Evolutionary conservation across 2,113 vertebrate genomes (phyloP).

Genomic region (Nyctereutes procyonoides): DNA sequence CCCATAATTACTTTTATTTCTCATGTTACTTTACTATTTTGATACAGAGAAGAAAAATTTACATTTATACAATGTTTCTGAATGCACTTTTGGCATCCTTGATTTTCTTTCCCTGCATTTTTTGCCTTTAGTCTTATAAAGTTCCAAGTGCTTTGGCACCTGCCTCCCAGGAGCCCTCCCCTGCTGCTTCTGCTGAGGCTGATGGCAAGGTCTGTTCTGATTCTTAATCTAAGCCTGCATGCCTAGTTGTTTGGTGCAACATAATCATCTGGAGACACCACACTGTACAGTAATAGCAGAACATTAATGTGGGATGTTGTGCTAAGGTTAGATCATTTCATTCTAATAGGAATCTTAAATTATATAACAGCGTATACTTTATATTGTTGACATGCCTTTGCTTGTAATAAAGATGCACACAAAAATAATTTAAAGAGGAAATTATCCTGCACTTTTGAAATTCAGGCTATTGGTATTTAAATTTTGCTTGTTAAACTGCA

Average conservation of each 20-base stretch:
- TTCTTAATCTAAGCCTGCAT: slow-evolving; percentile 88
- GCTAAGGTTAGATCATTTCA: slow-evolving; percentile 29
- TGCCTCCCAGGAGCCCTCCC: slow-evolving; percentile 90
- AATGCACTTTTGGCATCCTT: slow-evolving; percentile 77
- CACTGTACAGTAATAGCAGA: neutral
- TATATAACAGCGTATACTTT: neutral
- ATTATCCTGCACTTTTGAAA: slow-evolving; percentile 59
- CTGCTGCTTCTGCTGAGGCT: slow-evolving; percentile 90
- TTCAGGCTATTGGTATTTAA: slow-evolving; percentile 70
- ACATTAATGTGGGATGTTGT: slow-evolving; percentile 23
- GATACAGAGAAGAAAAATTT: slow-evolving; percentile 46
- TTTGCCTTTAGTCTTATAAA: slow-evolving; percentile 93
- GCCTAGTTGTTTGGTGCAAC: slow-evolving; percentile 77
- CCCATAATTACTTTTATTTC: slow-evolving; percentile 48
- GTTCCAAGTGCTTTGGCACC: slow-evolving; percentile 92
- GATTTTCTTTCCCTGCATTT: slow-evolving; percentile 80
- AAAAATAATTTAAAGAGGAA: slow-evolving; percentile 72
- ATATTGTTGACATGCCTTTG: slow-evolving; percentile 47
- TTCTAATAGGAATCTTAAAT: neutral
- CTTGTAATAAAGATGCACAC: slow-evolving; percentile 62
- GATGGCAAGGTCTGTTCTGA: slow-evolving; percentile 95
- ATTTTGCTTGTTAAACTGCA: slow-evolving; percentile 86
- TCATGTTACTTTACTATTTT: slow-evolving; percentile 48
- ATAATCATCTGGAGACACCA: slow-evolving; percentile 35
- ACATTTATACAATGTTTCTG: slow-evolving; percentile 64